Base-by-base conservation (phyloP, 2,888 invertebrate genomes). In the Druceiella hillmani region DNA sequence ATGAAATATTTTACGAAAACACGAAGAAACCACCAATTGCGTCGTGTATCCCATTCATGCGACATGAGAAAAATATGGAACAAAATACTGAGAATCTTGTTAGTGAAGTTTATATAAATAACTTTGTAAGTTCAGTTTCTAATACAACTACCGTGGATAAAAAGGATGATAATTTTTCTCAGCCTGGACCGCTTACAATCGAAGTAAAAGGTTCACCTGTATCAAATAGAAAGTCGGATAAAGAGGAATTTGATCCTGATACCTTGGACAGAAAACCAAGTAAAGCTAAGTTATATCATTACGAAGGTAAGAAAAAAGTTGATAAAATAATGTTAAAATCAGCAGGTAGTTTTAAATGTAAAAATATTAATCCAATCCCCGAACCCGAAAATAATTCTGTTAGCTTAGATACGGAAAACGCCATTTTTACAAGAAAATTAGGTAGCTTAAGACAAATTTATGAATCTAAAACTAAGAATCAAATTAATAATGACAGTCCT, bases 211-310 rank as follows among this genome's bases (percentile, higher is more conserved):
- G 63, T 61, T 81, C 55, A 72, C 81, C 87, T 1, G 74, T 82
- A 38, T 82, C 83, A 53, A 73, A 73, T 10, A 74, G 74, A 41
- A 77, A 79, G 22, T 75, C 79, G 33, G 78, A 81, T 44, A 80
- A 78, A 7, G 86, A 85, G 52, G 81, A 82, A 40, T 89, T 87
- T 54, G 89, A 89, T 56, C 87, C 88, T 0, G 89, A 90, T 50
- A 90, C 89, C 1, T 67, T 90, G 16, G 89, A 90, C 52, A 73
- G 89, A 24, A 87, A 87, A 55, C 81, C 83, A 1, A 64, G 57
- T 41, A 17, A 17, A 27, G 27, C 27, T 4, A 27, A 15, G 6
- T 12, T 14, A 10, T 14, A 27, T 12, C 7, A 6, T 5, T 10
- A 5, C 22, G 65, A 63, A 43, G 49, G 49, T 4, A 66, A 62